A percentile compares a stretch with the other conserved stretches of the same genome.
phyloP scores from a whole-genome alignment of 53 echinoderm and acorn worm species.

The Hippasteria phrygiana region DNA sequence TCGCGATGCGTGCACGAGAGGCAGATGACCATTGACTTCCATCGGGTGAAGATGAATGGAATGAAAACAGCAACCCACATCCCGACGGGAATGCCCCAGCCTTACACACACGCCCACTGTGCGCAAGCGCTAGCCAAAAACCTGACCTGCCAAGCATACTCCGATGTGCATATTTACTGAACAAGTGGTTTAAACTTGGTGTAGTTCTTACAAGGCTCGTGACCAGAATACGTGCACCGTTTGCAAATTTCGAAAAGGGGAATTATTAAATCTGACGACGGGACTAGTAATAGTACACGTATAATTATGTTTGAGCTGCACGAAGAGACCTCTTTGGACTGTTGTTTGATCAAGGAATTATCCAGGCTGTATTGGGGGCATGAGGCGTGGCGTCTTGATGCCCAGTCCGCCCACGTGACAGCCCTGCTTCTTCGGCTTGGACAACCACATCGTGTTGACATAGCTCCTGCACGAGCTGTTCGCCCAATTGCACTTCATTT shows the following conservation, averaged over 20 bases:
- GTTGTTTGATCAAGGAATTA: constrained; percentile 16
- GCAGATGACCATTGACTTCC: constrained; percentile 50
- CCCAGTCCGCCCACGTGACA: neutral
- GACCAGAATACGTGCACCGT: neutral
- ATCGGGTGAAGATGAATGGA: neutral
- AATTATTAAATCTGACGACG: constrained; percentile 1
- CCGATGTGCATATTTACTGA: constrained; percentile 24
- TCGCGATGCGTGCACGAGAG: constrained; percentile 9
- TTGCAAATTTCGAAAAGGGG: neutral
- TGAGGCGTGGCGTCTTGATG: neutral
- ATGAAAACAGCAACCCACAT: neutral
- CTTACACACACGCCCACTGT: neutral
- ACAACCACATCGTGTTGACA: neutral
- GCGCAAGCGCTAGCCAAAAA: neutral
- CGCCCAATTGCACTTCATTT: neutral
- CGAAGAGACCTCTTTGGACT: neutral
- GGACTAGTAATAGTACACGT: neutral
- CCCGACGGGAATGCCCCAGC: neutral
- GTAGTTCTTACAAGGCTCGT: neutral
- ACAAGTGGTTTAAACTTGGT: neutral
- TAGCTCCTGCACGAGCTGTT: neutral
- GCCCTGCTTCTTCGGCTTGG: neutral
- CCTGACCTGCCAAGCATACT: constrained; percentile 12
- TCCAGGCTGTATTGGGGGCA: neutral
- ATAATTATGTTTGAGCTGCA: neutral